These are phyloP conservation scores for Rissa tridactyla DNA, from an alignment of 2,113 vertebrate genomes.

Conservation along the genomic window DNA sequence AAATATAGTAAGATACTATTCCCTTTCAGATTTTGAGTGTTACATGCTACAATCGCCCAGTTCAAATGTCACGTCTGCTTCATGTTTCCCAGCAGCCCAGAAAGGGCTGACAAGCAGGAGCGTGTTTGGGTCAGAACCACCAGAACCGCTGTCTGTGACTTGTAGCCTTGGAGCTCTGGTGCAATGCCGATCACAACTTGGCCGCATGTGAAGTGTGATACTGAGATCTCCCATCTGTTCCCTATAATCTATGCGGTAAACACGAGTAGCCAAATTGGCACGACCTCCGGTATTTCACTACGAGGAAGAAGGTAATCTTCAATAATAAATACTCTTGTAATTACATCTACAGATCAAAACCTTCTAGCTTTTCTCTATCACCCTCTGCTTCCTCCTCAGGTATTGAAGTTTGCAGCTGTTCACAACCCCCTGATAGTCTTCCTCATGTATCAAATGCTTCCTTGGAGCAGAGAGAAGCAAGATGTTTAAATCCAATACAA, in stretches of 20 bases:
- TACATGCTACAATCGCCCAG: not conserved
- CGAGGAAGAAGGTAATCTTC: not conserved
- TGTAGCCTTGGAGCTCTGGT: accelerated
- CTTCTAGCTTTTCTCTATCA: not conserved
- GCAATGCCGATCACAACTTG: accelerated
- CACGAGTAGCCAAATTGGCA: not conserved
- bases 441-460: not conserved
- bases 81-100: not conserved
- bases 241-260: not conserved
- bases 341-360: not conserved
- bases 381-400: not conserved
- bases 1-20: not conserved
- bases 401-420: not conserved
- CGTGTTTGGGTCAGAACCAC: not conserved
- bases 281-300: not conserved
- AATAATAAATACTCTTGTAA: not conserved
- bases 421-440: not conserved
- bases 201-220: not conserved
- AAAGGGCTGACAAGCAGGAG: not conserved
- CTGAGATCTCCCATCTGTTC: not conserved
- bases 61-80: not conserved
- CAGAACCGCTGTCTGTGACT: accelerated
- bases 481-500: not conserved
- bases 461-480: not conserved
- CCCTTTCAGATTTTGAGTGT: not conserved